phyloP scores from a whole-genome alignment of 2,113 vertebrate species.

The Psittacus erithacus region DNA sequence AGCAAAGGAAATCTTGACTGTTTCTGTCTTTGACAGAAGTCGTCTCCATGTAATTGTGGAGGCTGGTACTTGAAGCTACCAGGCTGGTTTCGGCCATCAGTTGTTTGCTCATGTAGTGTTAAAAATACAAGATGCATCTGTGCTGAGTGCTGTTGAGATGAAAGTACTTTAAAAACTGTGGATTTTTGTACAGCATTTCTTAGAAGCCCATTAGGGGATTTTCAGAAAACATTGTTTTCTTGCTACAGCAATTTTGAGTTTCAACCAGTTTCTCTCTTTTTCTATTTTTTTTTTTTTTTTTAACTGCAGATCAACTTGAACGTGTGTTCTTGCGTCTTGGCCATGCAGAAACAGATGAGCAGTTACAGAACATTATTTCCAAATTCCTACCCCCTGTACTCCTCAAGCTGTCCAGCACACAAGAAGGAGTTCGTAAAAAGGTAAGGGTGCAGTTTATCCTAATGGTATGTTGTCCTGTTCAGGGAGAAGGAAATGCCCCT shows the following conservation, averaged over 20 bases:
- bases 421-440: constrained; percentile 98
- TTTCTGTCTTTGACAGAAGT: background rate
- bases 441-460: constrained; percentile 63
- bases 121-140: background rate
- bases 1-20: background rate
- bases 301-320: constrained; percentile 91
- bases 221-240: background rate
- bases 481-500: background rate
- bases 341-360: constrained; percentile 97
- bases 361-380: constrained; percentile 96
- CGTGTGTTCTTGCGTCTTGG: constrained; percentile 97
- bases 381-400: constrained; percentile 98
- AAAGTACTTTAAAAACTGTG: background rate
- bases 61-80: background rate
- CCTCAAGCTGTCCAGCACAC: constrained; percentile 95
- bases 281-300: background rate
- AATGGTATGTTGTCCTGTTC: background rate
- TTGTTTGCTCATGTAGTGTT: background rate
- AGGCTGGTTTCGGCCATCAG: background rate
- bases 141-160: background rate
- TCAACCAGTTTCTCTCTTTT: background rate
- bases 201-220: background rate
- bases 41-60: background rate
- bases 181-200: background rate
- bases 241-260: background rate